Percentiles rank a stretch among this genome's conserved stretches.
Conservation (phyloP, 2,113 vertebrate species). For the Nerophis ophidion region DNA sequence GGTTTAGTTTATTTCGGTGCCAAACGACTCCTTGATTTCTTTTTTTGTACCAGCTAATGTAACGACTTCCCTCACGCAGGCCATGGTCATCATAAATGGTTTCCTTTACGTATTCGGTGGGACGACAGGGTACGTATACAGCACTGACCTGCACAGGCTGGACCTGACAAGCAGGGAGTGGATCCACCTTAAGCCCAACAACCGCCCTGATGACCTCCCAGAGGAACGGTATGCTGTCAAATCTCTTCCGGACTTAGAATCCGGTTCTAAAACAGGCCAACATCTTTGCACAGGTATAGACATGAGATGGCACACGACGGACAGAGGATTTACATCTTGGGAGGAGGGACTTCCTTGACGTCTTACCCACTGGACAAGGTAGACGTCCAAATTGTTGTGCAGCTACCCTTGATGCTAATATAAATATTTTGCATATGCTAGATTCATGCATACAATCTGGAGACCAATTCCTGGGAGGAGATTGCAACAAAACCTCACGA, state of each 20-base stretch:
- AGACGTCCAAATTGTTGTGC: background rate
- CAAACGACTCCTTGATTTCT: background rate
- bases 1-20: too few relatives aligned
- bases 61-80: slow-evolving; percentile 62
- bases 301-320: slow-evolving; percentile 96
- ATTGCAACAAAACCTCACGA: slow-evolving; percentile 91
- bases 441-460: slow-evolving; percentile 97
- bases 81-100: slow-evolving; percentile 97
- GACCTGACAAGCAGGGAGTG: slow-evolving; percentile 94
- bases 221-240: slow-evolving; percentile 80
- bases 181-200: slow-evolving; percentile 94
- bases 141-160: slow-evolving; percentile 92
- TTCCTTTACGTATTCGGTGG: slow-evolving; percentile 96
- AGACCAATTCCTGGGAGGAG: slow-evolving; percentile 98
- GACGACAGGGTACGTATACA: slow-evolving; percentile 95
- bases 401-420: background rate
- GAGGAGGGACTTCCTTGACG: slow-evolving; percentile 96
- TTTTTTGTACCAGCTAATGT: background rate
- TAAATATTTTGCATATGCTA: slow-evolving; percentile 39
- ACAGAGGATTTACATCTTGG: slow-evolving; percentile 92
- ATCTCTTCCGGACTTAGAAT: background rate
- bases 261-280: background rate
- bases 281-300: slow-evolving; percentile 77
- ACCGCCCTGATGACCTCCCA: slow-evolving; percentile 86
- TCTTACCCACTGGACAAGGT: slow-evolving; percentile 98